These are phyloP conservation scores for Psittacula derbiana DNA, from an alignment of 2,797 vertebrate species.

Conservation along the genomic window DNA sequence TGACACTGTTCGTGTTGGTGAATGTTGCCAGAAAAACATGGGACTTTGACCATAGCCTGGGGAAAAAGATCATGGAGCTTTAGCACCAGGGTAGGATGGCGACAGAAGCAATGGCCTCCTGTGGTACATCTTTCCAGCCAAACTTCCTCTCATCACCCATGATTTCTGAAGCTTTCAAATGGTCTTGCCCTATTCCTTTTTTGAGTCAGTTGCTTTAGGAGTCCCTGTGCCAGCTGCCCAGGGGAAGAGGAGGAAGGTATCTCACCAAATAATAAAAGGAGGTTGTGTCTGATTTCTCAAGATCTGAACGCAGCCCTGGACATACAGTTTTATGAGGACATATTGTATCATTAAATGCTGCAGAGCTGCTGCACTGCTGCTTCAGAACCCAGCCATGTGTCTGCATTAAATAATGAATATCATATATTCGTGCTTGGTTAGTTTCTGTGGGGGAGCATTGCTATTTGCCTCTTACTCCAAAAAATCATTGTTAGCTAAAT, in stretches of 20 bases:
- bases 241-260: not conserved
- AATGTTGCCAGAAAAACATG: not conserved
- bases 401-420: not conserved
- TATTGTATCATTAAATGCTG: not conserved
- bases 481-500: not conserved
- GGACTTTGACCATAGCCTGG: not conserved
- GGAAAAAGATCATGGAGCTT: no score
- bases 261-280: not conserved
- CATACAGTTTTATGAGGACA: not conserved
- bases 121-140: not conserved
- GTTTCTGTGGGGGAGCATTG: not conserved
- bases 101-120: not conserved
- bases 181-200: rapidly evolving
- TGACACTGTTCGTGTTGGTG: not conserved
- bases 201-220: not conserved
- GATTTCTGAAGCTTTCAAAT: not conserved
- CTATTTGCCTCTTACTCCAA: not conserved
- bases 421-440: not conserved
- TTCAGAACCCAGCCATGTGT: not conserved
- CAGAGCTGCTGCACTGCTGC: not conserved
- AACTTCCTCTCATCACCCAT: not conserved
- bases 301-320: not conserved
- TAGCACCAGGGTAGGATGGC: rapidly evolving
- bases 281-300: not conserved
- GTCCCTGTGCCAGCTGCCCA: not conserved